Base-by-base conservation (phyloP, 2,113 vertebrate species). In the rat (Rattus norvegicus) region DNA sequence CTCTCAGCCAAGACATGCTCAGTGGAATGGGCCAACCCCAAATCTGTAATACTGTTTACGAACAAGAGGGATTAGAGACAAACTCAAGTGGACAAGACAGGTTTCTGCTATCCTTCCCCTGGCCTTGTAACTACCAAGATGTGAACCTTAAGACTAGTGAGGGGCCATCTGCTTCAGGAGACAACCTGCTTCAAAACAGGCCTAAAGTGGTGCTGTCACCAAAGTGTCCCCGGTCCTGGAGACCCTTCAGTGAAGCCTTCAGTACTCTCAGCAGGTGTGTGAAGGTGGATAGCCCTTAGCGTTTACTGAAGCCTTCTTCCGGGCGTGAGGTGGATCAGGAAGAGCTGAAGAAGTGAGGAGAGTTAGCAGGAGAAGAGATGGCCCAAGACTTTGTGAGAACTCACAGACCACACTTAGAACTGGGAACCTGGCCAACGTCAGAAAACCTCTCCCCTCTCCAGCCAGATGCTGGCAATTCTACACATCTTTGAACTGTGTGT, bases 111-210 rank as follows among this genome's bases (percentile, higher is more conserved):
- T 43, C 36, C 54, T 36, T 33, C 54, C 20, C 20, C 63, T 39
- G 7, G 22, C 33, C 36, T n/a, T 36, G 10, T 65, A 39, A 49
- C 16, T n/a, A 43, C 63, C 16, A 65, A 28, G 39, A 10, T 22
- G 28, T 54, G 20, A 47, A 13, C 59, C 91, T 49, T 39, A 56
- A 1, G 54, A 39, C 88, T 36, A 2, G 73, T 5, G 80, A 79
- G 94, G 92, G 89, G 92, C 97, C 70, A 80, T 95, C 95, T 96
- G 24, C 95, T 73, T 14, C 81, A 56, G 70, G 54, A n/a, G 33
- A 36, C 91, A 90, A 91, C 83, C 89, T 95, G 93, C 94, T 17
- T 90, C 87, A 33, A 11, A 96, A 49, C 17, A 14, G 2, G 96
- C 97, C 96, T 87, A 72, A 70, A 95, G 92, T 92, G 72, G 72